phyloP scores from a whole-genome alignment of 2,888 invertebrate species.

The Scelioninae gen. 1 region DNA sequence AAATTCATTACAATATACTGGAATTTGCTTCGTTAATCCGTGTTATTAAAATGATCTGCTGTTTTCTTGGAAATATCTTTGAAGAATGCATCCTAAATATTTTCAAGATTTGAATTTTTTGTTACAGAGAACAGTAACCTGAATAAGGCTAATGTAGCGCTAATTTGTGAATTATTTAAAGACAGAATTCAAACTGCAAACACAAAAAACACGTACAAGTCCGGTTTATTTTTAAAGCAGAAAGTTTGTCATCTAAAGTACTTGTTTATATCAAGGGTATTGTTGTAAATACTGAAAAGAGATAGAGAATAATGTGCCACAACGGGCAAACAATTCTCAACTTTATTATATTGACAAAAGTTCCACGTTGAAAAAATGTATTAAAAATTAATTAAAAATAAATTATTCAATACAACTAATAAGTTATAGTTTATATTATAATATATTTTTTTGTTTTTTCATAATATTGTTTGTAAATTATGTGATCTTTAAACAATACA shows the following conservation, averaged over 20 bases:
- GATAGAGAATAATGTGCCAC: background rate
- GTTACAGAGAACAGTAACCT: conserved; percentile 9
- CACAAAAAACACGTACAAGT: too few species aligned
- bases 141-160: conserved; percentile 20
- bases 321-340: conserved; percentile 23
- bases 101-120: conserved; percentile 41
- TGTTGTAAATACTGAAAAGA: conserved; percentile 29
- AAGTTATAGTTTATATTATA: too few species aligned
- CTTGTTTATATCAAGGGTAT: too few species aligned
- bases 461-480: too few species aligned
- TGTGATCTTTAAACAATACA: too few species aligned
- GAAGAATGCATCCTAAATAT: conserved; percentile 39
- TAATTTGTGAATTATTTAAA: background rate
- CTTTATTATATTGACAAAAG: conserved; percentile 11
- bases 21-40: conserved; percentile 38
- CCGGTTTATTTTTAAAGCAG: too few species aligned
- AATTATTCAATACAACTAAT: too few species aligned
- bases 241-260: too few species aligned
- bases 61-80: conserved; percentile 8
- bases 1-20: conserved; percentile 15
- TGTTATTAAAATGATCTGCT: conserved; percentile 53
- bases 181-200: background rate
- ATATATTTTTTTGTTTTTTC: too few species aligned
- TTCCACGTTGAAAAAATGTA: too few species aligned
- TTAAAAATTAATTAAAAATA: too few species aligned